Percentiles rank a stretch among this genome's conserved stretches.
Evolutionary conservation across 2,888 invertebrate species (phyloP).

Genomic region (Morpho deidamia): DNA sequence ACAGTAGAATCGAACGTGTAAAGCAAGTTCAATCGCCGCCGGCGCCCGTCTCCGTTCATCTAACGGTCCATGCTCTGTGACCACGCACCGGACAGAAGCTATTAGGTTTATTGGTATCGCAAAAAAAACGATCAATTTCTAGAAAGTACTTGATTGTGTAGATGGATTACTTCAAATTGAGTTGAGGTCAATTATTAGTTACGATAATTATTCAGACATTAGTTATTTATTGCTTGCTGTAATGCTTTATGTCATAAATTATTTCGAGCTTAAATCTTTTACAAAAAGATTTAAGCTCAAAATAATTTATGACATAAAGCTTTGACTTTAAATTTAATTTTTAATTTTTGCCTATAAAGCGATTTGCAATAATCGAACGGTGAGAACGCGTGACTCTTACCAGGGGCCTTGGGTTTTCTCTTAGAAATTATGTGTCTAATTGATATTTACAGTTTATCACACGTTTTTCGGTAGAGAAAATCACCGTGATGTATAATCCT

Average conservation of each 20-base stretch:
- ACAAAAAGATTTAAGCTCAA: no score
- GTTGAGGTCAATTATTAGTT: neutral
- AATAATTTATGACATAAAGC: no score
- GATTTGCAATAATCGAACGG: no score
- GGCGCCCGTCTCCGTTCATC: slow-evolving; percentile 36
- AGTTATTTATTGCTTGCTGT: neutral
- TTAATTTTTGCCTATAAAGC: no score
- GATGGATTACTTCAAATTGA: neutral
- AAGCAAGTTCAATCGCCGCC: slow-evolving; percentile 28
- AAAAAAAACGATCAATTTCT: slow-evolving; percentile 22
- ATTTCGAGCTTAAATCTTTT: neutral
- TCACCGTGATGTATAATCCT: no score
- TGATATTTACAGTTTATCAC: no score
- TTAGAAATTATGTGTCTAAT: no score
- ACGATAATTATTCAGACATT: neutral
- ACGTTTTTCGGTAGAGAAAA: no score
- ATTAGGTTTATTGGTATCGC: slow-evolving; percentile 22
- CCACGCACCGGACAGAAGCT: slow-evolving; percentile 21
- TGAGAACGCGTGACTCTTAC: no score
- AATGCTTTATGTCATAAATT: neutral
- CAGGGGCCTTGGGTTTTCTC: no score
- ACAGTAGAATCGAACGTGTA: slow-evolving; percentile 31
- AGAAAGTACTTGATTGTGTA: slow-evolving; percentile 1
- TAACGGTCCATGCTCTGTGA: slow-evolving; percentile 48
- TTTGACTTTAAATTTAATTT: no score